Conservation (phyloP, 2,113 vertebrate species). For the Oncorhynchus clarkii region DNA sequence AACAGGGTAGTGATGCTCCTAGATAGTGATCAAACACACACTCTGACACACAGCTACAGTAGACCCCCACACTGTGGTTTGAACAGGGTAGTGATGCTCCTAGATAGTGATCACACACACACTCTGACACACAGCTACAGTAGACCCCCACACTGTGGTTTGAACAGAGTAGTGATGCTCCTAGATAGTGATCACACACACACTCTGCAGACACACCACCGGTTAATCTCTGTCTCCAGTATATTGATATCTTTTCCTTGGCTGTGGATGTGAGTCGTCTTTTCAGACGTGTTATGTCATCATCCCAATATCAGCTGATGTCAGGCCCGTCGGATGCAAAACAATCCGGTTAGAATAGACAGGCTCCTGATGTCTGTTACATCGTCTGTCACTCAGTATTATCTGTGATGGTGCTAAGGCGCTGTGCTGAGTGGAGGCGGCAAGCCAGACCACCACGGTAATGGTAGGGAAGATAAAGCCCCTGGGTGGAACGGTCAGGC, state of each 20-base stretch:
- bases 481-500: not conserved
- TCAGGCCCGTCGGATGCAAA: slow-evolving; percentile 17
- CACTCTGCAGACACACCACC: not conserved
- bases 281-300: slow-evolving; percentile 33
- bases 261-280: not conserved
- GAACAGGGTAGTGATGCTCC: no score
- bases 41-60: no score
- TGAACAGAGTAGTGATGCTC: no score
- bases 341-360: slow-evolving; percentile 28
- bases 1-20: no score
- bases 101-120: no score
- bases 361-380: slow-evolving; percentile 33
- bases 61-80: no score
- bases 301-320: not conserved
- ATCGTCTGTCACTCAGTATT: slow-evolving; percentile 34
- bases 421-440: slow-evolving; percentile 2
- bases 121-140: no score
- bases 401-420: slow-evolving; percentile 20
- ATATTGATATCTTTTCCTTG: not conserved
- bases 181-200: no score
- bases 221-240: not conserved
- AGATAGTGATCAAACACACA: no score
- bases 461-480: not conserved
- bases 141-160: no score
- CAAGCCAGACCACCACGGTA: not conserved